These are phyloP conservation scores for Alviniconcha marisindica DNA, from an alignment of 1,140 invertebrate genomes.

Conservation along the genomic window DNA sequence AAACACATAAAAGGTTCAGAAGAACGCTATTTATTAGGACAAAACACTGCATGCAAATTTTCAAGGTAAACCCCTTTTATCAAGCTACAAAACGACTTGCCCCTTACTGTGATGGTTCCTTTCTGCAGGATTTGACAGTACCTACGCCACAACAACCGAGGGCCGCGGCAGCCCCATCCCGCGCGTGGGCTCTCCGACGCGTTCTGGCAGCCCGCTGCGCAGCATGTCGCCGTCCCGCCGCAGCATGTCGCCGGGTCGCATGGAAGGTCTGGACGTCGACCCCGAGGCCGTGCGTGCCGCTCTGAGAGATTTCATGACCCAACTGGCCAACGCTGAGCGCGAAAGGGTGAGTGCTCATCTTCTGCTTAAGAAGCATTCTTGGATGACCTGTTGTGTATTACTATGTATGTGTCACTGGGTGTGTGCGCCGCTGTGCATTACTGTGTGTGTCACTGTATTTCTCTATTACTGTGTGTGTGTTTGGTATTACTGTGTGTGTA, in stretches of 20 bases:
- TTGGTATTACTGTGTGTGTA: too few species aligned
- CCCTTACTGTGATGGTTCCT: too few species aligned
- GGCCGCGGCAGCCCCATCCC: slow-evolving; percentile 73
- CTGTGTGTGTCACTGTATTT: too few species aligned
- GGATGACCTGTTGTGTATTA: not conserved
- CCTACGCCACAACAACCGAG: slow-evolving; percentile 74
- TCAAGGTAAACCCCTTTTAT: too few species aligned
- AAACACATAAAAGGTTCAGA: too few species aligned
- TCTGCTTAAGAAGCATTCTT: too few species aligned
- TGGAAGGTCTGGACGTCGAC: slow-evolving; percentile 83
- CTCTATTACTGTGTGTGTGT: too few species aligned
- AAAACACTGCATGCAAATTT: too few species aligned
- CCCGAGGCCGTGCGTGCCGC: slow-evolving; percentile 91
- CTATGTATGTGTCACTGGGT: not conserved
- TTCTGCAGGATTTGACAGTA: slow-evolving; percentile 75
- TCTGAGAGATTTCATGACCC: slow-evolving; percentile 90
- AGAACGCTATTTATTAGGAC: too few species aligned
- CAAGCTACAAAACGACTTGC: too few species aligned
- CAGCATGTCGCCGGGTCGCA: slow-evolving; percentile 56
- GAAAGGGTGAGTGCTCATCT: slow-evolving; percentile 83
- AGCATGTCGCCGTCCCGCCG: slow-evolving; percentile 45
- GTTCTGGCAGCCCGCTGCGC: slow-evolving; percentile 63
- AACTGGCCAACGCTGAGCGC: slow-evolving; percentile 90
- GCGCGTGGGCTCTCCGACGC: slow-evolving; percentile 71
- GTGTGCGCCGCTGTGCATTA: not conserved